A percentile compares a stretch with the other conserved stretches of the same genome.
phyloP scores from a whole-genome alignment of 1,140 invertebrate species.

The Drosophila mayri region DNA sequence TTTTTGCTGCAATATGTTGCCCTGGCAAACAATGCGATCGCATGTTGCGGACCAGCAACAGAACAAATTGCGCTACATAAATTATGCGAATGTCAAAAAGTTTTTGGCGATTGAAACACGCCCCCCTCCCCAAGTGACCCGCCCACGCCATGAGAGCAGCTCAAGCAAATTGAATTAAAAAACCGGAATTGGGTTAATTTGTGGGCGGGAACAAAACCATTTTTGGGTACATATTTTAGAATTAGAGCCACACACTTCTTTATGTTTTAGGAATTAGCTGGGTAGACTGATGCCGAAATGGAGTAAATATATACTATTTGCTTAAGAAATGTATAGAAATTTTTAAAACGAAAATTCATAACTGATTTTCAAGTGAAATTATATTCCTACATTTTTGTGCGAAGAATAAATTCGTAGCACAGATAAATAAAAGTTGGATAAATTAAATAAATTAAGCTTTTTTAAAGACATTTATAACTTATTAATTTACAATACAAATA shows the following conservation, averaged over 20 bases:
- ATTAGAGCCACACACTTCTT: neutral
- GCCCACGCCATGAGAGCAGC: slow-evolving; percentile 1
- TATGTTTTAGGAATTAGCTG: neutral
- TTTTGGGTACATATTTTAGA: neutral
- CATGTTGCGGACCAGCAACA: slow-evolving; percentile 35
- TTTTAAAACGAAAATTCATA: too few relatives aligned
- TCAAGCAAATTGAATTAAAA: slow-evolving; percentile 48
- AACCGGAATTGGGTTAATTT: slow-evolving; percentile 24
- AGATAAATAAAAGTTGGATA: too few relatives aligned
- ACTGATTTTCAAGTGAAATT: neutral
- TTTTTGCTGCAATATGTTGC: slow-evolving; percentile 55
- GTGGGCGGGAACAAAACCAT: neutral
- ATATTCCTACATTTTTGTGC: neutral
- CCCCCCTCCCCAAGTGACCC: neutral
- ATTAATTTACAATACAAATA: too few relatives aligned
- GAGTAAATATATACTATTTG: neutral
- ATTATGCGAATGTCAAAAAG: slow-evolving; percentile 68
- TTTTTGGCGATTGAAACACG: slow-evolving; percentile 57
- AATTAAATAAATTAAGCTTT: too few relatives aligned
- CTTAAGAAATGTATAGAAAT: too few relatives aligned
- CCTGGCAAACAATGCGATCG: slow-evolving; percentile 48
- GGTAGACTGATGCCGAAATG: neutral
- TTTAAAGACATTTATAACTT: too few relatives aligned
- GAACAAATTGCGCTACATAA: slow-evolving; percentile 65
- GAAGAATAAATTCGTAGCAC: neutral